A percentile compares a stretch with the other conserved stretches of the same genome.
These are phyloP conservation scores for Eristalis intricaria DNA, from an alignment of 2,888 invertebrate genomes.

Conservation along the genomic window DNA sequence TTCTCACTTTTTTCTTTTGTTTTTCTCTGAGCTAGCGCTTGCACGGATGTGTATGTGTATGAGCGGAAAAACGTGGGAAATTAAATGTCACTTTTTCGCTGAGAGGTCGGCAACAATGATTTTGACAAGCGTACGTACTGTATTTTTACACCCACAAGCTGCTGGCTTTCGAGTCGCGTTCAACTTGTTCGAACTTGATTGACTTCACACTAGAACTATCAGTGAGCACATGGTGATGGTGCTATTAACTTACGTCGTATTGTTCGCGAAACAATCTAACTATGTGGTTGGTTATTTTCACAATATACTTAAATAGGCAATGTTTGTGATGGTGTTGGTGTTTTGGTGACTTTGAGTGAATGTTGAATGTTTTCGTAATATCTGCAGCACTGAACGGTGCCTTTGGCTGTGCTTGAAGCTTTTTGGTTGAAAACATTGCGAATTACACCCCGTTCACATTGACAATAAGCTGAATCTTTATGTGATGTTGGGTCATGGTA, in stretches of 20 bases:
- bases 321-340: neutral
- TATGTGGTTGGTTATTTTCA: neutral
- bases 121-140: neutral
- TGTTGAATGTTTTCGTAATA: neutral
- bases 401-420: neutral
- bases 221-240: neutral
- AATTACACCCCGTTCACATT: too few species aligned
- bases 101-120: neutral
- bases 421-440: neutral
- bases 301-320: neutral
- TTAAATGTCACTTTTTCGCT: neutral
- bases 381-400: neutral
- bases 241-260: slow-evolving; percentile 1
- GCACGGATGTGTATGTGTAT: neutral
- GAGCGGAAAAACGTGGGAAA: neutral
- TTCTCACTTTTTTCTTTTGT: neutral
- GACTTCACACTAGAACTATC: neutral
- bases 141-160: neutral
- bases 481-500: too few species aligned
- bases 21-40: neutral
- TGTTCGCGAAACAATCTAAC: neutral
- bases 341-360: neutral
- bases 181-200: neutral
- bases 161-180: neutral
- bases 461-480: too few species aligned